A percentile compares a stretch with the other conserved stretches of the same genome.
Conservation (phyloP, 2,797 vertebrate genomes). For the Clamator glandarius region DNA sequence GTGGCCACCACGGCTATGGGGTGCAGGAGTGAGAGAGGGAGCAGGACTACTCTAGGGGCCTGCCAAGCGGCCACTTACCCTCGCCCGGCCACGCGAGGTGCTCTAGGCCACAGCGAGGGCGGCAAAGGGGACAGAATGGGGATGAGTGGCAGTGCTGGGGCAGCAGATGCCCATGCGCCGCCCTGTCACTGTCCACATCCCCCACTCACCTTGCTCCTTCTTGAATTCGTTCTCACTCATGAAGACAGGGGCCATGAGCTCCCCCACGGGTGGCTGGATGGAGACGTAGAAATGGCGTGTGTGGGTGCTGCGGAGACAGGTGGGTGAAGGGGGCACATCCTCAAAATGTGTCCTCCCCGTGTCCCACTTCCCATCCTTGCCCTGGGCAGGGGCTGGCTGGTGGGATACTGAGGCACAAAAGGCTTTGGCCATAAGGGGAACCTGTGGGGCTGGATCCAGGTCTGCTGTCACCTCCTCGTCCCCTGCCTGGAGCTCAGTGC, state of each 20-base stretch:
- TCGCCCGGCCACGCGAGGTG: constrained; percentile 5
- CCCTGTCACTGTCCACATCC: rapidly evolving
- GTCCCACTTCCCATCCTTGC: not conserved
- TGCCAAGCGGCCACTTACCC: constrained; percentile 56
- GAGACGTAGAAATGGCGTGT: constrained; percentile 93
- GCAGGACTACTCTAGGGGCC: constrained; percentile 21
- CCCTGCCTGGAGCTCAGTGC: not conserved
- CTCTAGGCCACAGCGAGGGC: constrained; percentile 14
- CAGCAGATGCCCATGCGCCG: rapidly evolving
- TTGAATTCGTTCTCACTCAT: constrained; percentile 97
- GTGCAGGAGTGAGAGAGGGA: not conserved
- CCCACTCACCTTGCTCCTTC: constrained; percentile 92
- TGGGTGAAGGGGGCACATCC: rapidly evolving
- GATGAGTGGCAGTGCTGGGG: not conserved
- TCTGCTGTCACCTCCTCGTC: not conserved
- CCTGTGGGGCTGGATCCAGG: not conserved
- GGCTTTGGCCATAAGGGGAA: not conserved
- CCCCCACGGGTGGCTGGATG: constrained; percentile 95
- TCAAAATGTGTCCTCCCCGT: not conserved
- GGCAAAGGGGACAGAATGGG: constrained; percentile 53
- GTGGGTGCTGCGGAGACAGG: constrained; percentile 83
- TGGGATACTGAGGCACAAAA: not conserved
- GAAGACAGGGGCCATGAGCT: constrained; percentile 93
- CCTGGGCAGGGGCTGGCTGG: not conserved
- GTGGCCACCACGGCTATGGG: rapidly evolving